Percentiles rank a stretch among this genome's conserved stretches.
These are phyloP conservation scores for Sphenopsis melanotis DNA, from an alignment of 2,797 vertebrate genomes.

Conservation along the genomic window DNA sequence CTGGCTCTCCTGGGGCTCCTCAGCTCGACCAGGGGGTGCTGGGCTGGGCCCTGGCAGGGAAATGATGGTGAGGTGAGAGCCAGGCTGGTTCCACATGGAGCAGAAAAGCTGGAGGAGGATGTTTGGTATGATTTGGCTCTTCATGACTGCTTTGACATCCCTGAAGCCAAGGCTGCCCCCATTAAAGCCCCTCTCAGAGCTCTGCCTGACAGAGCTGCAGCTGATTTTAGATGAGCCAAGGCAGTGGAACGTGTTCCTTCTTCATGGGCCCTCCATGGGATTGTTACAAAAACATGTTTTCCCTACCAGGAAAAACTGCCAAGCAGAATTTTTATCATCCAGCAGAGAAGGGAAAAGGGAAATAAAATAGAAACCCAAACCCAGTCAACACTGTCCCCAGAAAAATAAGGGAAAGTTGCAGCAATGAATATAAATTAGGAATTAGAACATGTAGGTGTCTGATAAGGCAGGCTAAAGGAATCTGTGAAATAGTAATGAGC, in stretches of 20 bases:
- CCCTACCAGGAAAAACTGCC: background rate
- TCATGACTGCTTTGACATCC: background rate
- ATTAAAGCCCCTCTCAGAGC: background rate
- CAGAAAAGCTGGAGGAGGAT: background rate
- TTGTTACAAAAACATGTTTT: background rate
- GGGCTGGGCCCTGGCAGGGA: background rate
- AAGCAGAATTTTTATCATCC: background rate
- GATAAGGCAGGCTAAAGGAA: slow-evolving; percentile 16
- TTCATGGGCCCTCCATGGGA: background rate
- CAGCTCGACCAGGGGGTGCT: background rate
- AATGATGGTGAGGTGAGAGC: background rate
- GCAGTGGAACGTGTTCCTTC: background rate
- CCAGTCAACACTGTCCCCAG: background rate
- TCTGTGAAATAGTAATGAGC: background rate
- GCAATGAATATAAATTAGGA: slow-evolving; percentile 22
- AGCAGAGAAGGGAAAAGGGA: background rate
- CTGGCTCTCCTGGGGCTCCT: background rate
- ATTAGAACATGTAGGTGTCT: background rate
- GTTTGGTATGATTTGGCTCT: background rate
- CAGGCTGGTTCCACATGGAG: background rate
- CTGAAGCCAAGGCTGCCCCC: background rate
- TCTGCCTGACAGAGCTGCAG: background rate
- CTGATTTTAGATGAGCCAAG: background rate
- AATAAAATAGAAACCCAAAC: background rate
- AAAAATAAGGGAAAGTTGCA: background rate